Percentiles rank a stretch among this genome's conserved stretches.
Conservation (phyloP, 2,113 vertebrate genomes). For the Elephantulus edwardii region DNA sequence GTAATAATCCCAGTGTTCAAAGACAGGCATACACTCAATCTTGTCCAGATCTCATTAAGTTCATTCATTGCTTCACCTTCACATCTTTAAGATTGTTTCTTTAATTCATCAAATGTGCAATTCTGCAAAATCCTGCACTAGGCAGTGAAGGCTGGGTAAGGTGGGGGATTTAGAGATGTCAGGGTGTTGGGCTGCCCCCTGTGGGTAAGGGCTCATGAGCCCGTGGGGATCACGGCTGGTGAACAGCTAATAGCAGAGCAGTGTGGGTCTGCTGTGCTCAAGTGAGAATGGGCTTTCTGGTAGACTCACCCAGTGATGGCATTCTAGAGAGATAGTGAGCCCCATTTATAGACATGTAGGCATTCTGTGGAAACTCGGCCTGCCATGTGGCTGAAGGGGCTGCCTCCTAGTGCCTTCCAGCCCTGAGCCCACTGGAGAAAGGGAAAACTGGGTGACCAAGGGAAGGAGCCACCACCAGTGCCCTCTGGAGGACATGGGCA, state of each 20-base stretch:
- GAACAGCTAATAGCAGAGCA: neutral
- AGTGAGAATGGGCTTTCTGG: neutral
- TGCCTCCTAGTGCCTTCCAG: neutral
- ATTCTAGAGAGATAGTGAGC: neutral
- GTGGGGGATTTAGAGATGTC: neutral
- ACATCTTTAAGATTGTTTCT: neutral
- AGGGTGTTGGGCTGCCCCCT: too few species aligned
- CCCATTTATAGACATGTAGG: too few species aligned
- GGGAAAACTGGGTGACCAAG: too few species aligned
- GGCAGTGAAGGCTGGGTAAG: neutral
- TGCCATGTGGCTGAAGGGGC: too few species aligned
- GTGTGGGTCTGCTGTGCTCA: too few species aligned
- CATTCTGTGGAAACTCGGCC: too few species aligned
- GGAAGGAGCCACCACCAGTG: neutral
- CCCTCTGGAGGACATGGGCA: neutral
- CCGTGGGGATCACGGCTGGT: neutral
- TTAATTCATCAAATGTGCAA: neutral
- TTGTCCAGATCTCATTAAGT: neutral
- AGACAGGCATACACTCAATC: neutral
- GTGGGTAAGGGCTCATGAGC: too few species aligned
- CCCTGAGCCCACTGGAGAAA: too few species aligned
- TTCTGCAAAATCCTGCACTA: neutral
- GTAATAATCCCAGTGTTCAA: neutral
- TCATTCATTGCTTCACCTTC: neutral
- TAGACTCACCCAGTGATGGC: neutral